Base-by-base conservation (phyloP, 2,888 invertebrate species). In the Pyralis farinalis region DNA sequence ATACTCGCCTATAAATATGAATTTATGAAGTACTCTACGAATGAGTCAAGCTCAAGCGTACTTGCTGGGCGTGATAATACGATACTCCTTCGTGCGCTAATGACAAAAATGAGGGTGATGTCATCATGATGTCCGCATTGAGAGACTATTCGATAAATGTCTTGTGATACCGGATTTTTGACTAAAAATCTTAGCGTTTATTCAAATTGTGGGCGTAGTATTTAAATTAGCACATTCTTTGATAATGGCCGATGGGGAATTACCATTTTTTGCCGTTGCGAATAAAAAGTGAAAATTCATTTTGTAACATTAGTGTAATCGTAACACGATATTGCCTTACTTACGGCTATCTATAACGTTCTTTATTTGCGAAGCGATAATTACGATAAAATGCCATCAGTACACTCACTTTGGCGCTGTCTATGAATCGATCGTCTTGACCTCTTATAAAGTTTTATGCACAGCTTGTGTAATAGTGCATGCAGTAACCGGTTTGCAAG, bases 61-160 rank as follows among this genome's bases (percentile, higher is more conserved):
- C 52, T 51, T 47, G 55, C 49, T 57, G 7, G 29, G 39, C 45
- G 55, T 62, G 61, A 71, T 71, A 69, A 69, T 62, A 53, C 50
- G 44, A 35, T 44, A 32, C 45, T 44, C 43, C 47, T 43, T 35
- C 53, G 53, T 58, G 60, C 67, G 66, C 58, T 72, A 72, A 70
- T 73, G 63, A 61, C 66, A 75, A 74, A 72, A 70, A 65, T 58
- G 55, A 65, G 58, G 61, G 47, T 76, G 73, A 78, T 67, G 62
- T 77, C 77, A 79, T 69, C 63, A 44, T 39, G 47, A 16, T 52
- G 53, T 48, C 53, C 47, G 43, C 48, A 57, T 53, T 58, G 45
- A 52, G 47, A 57, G 52, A 51, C 55, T 58, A 61, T 62, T 53
- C 44, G 41, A 40, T 43, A 34, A 25, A 51, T 16, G 47, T 58